phyloP scores from a whole-genome alignment of 2,797 vertebrate species.

The Myotis myotis region DNA sequence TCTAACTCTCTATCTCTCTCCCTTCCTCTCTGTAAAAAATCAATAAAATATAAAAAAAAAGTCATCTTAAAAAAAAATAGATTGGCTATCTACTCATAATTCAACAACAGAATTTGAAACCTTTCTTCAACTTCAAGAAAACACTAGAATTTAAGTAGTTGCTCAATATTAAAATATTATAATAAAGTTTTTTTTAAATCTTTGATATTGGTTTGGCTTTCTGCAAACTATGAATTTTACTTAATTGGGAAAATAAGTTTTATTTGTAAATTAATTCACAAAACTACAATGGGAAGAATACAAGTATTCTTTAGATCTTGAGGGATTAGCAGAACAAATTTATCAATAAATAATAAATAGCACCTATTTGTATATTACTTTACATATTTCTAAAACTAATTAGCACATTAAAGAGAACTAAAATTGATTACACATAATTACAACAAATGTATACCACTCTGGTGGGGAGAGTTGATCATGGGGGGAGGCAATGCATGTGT shows the following conservation, averaged over 20 bases:
- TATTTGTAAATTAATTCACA: constrained; percentile 8
- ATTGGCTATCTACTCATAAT: not conserved
- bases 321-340: not conserved
- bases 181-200: not conserved
- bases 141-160: not conserved
- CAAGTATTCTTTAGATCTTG: not conserved
- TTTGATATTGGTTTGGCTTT: not conserved
- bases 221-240: not conserved
- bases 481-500: not conserved
- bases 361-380: not conserved
- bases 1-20: no score
- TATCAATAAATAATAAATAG: not conserved
- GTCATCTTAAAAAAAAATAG: no score
- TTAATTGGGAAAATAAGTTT: not conserved
- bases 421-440: not conserved
- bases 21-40: no score
- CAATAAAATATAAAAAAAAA: no score
- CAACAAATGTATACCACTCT: not conserved
- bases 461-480: not conserved
- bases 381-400: not conserved
- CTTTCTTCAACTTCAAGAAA: not conserved
- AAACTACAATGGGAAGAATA: not conserved
- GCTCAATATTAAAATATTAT: not conserved
- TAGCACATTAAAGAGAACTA: not conserved
- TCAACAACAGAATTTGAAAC: not conserved